Evolutionary conservation across 2,113 vertebrate species (phyloP), one percentile per base, ranked within the genome.

Genomic region (Prunella himalayana): DNA sequence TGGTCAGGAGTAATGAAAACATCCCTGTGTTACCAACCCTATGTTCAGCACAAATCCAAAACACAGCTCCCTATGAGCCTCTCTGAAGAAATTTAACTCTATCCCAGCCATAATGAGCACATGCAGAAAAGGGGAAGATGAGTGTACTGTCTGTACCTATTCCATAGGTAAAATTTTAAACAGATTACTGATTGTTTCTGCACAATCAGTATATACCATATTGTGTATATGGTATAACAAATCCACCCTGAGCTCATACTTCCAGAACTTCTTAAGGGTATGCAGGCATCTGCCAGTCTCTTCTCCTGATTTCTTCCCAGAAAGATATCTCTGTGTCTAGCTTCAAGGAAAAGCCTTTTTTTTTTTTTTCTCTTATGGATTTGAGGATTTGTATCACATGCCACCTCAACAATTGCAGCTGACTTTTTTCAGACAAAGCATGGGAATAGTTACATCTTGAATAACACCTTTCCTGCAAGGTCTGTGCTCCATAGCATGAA

Each of bases 21-120:
- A 61, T 51, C 22, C 9, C 50, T 70, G 25, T 17, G 1, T 45
- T 70, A 70, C 51, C 86, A 69, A 3, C 33, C 20, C 41, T 35
- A 19, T 71, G 57, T 13, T 7, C 42, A 86, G 59, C 64, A 47
- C 37, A 57, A 24, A 65, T 54, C 24, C 41, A 50, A 35, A 92
- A 35, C 22, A 33, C 1, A 73, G 4, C 16, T 9, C 1, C 9
- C 0, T 35, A 2, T 2, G 1, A 33, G 3, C 10, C 45, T 15
- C 45, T 79, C 0, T 37, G 45, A 75, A 79, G 61, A 75, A 86
- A 17, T 30, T 54, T 14, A 25, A 14, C 37, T 66, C 8, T 57
- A 9, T 30, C n/a, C 30, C 53, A 57, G 68, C 37, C 53, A 15
- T 57, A 91, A 57, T n/a, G 4, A 39, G 17, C 10, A 21, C 51